Evolutionary conservation across 2,888 invertebrate genomes (phyloP).

Genomic region (Erannis defoliaria): DNA sequence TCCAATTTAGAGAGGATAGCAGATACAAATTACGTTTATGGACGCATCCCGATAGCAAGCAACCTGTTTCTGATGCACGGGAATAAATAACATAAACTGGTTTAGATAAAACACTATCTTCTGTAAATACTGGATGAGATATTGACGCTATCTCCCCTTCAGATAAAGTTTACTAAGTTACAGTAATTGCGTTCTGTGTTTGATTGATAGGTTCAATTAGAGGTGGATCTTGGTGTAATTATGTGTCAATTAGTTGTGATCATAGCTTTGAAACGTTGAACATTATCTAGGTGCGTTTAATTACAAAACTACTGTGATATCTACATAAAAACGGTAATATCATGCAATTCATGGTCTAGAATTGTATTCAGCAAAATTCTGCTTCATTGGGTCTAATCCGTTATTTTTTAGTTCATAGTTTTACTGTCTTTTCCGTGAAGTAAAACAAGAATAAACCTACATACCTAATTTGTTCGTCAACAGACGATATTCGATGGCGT

Average conservation of each 20-base stretch:
- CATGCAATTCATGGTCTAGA: too few species aligned
- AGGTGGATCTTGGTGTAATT: conserved; percentile 37
- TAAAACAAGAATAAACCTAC: too few species aligned
- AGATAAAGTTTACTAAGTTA: conserved; percentile 56
- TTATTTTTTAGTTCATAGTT: too few species aligned
- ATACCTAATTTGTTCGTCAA: too few species aligned
- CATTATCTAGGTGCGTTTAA: not conserved
- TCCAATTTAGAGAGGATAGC: conserved; percentile 74
- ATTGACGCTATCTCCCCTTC: conserved; percentile 69
- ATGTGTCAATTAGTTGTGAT: conserved; percentile 38
- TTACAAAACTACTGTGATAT: conserved; percentile 8
- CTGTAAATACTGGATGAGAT: conserved; percentile 79
- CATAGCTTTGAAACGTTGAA: conserved; percentile 2
- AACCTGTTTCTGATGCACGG: conserved; percentile 79
- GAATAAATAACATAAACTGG: conserved; percentile 78
- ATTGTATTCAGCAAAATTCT: too few species aligned
- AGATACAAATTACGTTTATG: conserved; percentile 81
- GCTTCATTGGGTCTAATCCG: too few species aligned
- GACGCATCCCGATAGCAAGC: conserved; percentile 70
- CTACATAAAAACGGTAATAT: too few species aligned
- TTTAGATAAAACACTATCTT: conserved; percentile 77
- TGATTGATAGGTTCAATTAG: conserved; percentile 52
- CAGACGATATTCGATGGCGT: too few species aligned
- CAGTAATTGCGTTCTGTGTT: conserved; percentile 59
- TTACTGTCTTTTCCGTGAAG: too few species aligned